Conservation (phyloP, 1,140 invertebrate species). For the Theocolax elegans region DNA sequence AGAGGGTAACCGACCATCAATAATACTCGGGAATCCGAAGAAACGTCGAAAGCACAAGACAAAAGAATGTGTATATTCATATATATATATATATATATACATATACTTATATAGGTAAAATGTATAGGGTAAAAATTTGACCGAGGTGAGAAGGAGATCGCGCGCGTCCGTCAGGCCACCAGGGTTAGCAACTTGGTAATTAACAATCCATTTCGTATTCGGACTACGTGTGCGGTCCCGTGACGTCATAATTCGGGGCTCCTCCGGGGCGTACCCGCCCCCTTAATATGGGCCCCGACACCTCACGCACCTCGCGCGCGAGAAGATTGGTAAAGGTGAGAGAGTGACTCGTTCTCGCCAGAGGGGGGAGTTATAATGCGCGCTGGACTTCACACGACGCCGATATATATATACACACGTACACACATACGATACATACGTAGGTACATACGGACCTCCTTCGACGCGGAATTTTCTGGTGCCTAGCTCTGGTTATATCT, state of each 20-base stretch:
- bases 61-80: too few species aligned
- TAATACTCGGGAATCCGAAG: too few species aligned
- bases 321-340: background rate
- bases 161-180: background rate
- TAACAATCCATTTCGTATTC: constrained; percentile 68
- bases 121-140: too few species aligned
- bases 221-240: constrained; percentile 66
- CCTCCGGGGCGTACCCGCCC: constrained; percentile 64
- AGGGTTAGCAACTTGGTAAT: constrained; percentile 49
- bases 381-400: constrained; percentile 67
- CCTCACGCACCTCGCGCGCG: constrained; percentile 45
- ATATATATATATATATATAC: too few species aligned
- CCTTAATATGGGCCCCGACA: constrained; percentile 66
- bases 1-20: too few species aligned
- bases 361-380: too few species aligned
- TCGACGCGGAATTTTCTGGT: background rate
- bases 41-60: too few species aligned
- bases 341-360: constrained; percentile 52
- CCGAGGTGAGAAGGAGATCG: constrained; percentile 35
- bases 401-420: constrained; percentile 45
- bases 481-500: constrained; percentile 8
- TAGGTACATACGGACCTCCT: constrained; percentile 56
- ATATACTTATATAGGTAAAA: too few species aligned
- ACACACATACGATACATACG: constrained; percentile 62
- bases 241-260: constrained; percentile 69